Percentiles rank a stretch among this genome's conserved stretches.
Evolutionary conservation across 2,113 vertebrate species (phyloP).

Genomic region (Gadus chalcogrammus): DNA sequence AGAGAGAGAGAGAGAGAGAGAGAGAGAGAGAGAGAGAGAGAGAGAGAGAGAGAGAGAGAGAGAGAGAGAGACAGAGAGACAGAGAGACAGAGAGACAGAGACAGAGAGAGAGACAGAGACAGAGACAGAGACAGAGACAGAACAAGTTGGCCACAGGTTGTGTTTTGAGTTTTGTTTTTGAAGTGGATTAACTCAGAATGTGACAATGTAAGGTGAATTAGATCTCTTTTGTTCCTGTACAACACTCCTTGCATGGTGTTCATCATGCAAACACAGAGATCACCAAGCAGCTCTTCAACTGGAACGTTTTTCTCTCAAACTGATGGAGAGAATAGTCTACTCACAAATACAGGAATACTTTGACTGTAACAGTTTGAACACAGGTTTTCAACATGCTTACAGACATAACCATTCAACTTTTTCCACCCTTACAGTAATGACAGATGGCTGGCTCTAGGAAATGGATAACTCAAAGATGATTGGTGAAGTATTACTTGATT

Average conservation of each 20-base stretch:
- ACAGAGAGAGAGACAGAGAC: not conserved
- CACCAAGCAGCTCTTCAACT: not conserved
- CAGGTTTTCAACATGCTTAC: not conserved
- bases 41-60: not conserved
- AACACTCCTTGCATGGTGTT: no score
- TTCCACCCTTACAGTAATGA: not conserved
- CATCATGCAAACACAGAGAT: slow-evolving; percentile 27
- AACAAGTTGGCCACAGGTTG: no score
- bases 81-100: no score
- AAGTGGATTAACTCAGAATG: no score
- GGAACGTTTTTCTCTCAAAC: not conserved
- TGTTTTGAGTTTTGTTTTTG: no score
- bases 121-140: no score
- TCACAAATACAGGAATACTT: not conserved
- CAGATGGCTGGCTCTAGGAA: not conserved
- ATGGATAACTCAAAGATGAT: not conserved
- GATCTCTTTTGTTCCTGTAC: no score
- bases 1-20: not conserved
- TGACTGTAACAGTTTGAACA: not conserved
- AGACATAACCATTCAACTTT: not conserved
- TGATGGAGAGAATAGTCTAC: not conserved
- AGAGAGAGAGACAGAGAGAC: no score
- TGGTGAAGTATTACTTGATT: not conserved
- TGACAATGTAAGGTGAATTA: no score
- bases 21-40: not conserved